Conservation (phyloP, 2,113 vertebrate species). For the Cyanoderma ruficeps region DNA sequence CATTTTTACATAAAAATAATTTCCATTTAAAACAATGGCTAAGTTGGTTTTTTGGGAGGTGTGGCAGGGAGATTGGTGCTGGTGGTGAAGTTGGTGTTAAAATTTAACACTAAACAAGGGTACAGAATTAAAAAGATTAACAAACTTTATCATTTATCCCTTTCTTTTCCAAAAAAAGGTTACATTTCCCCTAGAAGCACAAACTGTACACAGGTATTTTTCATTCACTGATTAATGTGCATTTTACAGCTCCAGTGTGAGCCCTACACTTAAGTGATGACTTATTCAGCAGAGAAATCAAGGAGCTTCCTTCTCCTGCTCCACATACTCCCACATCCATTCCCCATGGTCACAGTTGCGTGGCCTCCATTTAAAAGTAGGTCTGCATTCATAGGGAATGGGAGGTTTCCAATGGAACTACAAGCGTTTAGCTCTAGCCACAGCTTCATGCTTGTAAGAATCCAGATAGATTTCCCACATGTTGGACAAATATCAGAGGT, state of each 20-base stretch:
- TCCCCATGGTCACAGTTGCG: neutral
- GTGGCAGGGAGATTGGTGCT: rapidly evolving
- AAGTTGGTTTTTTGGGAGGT: neutral
- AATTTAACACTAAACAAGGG: neutral
- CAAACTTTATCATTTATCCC: neutral
- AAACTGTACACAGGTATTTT: neutral
- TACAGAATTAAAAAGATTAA: neutral
- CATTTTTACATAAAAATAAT: neutral
- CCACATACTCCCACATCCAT: neutral
- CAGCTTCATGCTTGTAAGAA: neutral
- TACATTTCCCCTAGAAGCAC: neutral
- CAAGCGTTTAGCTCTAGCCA: neutral
- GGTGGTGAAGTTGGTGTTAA: neutral
- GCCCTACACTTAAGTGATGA: neutral
- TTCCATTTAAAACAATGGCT: neutral
- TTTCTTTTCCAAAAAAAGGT: neutral
- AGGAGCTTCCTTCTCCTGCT: neutral
- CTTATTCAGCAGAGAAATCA: neutral
- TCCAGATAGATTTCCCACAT: neutral
- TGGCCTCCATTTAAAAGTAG: neutral
- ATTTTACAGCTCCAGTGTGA: neutral
- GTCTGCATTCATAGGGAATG: neutral
- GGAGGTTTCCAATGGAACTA: neutral
- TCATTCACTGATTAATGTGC: neutral
- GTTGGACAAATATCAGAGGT: neutral